These are phyloP conservation scores for Nothoprocta pentlandii DNA, from an alignment of 2,113 vertebrate genomes.

Conservation along the genomic window DNA sequence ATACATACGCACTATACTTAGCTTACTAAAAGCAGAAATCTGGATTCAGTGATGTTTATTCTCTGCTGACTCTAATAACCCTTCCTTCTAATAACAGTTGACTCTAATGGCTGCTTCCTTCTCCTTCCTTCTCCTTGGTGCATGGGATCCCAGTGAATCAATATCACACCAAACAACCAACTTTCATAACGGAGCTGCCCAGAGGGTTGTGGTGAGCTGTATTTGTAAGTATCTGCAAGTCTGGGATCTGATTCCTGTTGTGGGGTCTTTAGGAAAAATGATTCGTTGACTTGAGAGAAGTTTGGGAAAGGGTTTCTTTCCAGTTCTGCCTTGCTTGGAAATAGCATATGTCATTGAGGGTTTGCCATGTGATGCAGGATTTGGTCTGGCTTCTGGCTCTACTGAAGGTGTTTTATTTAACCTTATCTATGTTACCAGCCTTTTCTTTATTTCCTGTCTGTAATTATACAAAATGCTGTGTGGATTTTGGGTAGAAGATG, in stretches of 20 bases:
- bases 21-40: not conserved
- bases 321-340: not conserved
- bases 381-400: not conserved
- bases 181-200: accelerated
- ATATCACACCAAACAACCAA: not conserved
- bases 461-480: not conserved
- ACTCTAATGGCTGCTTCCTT: too few relatives aligned
- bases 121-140: not conserved
- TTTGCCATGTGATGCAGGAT: not conserved
- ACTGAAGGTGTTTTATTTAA: not conserved
- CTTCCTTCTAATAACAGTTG: too few relatives aligned
- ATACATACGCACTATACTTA: too few relatives aligned
- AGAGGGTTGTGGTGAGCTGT: not conserved
- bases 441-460: not conserved
- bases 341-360: not conserved
- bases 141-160: not conserved
- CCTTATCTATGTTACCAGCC: not conserved
- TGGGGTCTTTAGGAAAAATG: constrained; percentile 1
- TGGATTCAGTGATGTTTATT: not conserved
- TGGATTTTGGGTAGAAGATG: not conserved
- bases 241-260: not conserved
- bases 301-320: not conserved
- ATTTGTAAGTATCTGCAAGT: not conserved
- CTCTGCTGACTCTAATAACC: not conserved
- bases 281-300: not conserved